Base-by-base conservation (phyloP, 2,888 invertebrate species). In the Atethmia centrago region DNA sequence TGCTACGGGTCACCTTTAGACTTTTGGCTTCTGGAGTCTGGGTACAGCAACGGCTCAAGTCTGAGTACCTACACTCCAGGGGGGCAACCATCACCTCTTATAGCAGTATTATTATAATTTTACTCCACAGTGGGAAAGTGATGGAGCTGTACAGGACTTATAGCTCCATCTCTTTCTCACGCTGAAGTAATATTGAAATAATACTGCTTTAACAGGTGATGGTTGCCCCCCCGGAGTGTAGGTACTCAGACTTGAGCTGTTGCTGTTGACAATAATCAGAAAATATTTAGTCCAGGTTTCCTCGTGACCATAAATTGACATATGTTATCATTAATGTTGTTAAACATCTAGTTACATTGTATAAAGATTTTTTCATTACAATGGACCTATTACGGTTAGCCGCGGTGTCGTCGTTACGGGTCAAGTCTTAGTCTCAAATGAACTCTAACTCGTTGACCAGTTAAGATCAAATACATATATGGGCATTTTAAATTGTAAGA, bases 391-490 rank as follows among this genome's bases (percentile, higher is more conserved):
- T 67, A 67, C 7, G 16, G 16, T n/a, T 16, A 40, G 12, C 12
- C 12, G 40, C n/a, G 14, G 19, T 42, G n/a, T 36, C 36, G n/a
- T 19, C n/a, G 19, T 28, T 49, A 28, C 2, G 31, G 19, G 19
- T 47, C 49, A 14, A 61, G 28, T 62, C 40, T 40, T 62, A 73
- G n/a, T n/a, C n/a, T n/a, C 36, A 40, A 55, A 72, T 28, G 25
- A 19, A 36, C 25, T 16, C 36, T 16, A 25, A 36, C 25, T 66
- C 21, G 3, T 31, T 45, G 14, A 19, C 25, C 21, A 61, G 21
- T 42, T 49, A 71, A 5, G 21, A 58, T 28, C 21, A 71, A 49
- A 31, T 16, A 45, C n/a, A 36, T 47, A 28, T 25, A 55, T 70
- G 25, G n/a, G 25, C 45, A 61, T 45, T 36, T 47, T 0, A 71